Evolutionary conservation across 2,797 vertebrate genomes (phyloP).

Genomic region (Urophycis tenuis): DNA sequence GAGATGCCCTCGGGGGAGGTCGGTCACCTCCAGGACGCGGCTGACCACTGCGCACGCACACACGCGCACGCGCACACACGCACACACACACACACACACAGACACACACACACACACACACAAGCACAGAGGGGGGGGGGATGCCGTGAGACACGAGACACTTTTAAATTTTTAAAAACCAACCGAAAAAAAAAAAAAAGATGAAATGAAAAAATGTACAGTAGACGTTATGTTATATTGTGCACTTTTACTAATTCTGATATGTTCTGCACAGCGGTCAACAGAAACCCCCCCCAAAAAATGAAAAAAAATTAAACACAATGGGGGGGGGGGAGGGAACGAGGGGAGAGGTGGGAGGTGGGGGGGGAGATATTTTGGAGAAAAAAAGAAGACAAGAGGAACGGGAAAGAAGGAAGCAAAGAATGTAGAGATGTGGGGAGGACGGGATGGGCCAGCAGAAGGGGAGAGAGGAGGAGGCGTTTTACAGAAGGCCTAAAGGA

Average conservation of each 20-base stretch:
- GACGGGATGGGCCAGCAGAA: conserved; percentile 37
- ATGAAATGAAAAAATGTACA: conserved; percentile 99
- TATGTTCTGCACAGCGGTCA: conserved; percentile 83
- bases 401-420: conserved; percentile 32
- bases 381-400: conserved; percentile 42
- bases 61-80: too few relatives aligned
- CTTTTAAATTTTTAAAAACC: conserved; percentile 99
- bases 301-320: conserved; percentile 66
- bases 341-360: conserved; percentile 29
- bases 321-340: conserved; percentile 48
- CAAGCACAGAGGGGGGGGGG: too few relatives aligned
- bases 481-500: conserved; percentile 67
- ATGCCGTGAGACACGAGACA: too few relatives aligned
- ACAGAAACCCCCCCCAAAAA: too few relatives aligned
- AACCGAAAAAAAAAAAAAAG: conserved; percentile 80
- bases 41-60: conserved; percentile 92
- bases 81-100: too few relatives aligned
- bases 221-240: conserved; percentile 97
- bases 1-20: conserved; percentile 97
- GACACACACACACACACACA: too few relatives aligned
- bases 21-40: conserved; percentile 92
- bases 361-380: conserved; percentile 39
- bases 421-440: conserved; percentile 24
- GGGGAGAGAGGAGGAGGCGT: conserved; percentile 45
- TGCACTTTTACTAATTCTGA: conserved; percentile 91